phyloP scores from a whole-genome alignment of 2,113 vertebrate species.

The Tinamus guttatus region DNA sequence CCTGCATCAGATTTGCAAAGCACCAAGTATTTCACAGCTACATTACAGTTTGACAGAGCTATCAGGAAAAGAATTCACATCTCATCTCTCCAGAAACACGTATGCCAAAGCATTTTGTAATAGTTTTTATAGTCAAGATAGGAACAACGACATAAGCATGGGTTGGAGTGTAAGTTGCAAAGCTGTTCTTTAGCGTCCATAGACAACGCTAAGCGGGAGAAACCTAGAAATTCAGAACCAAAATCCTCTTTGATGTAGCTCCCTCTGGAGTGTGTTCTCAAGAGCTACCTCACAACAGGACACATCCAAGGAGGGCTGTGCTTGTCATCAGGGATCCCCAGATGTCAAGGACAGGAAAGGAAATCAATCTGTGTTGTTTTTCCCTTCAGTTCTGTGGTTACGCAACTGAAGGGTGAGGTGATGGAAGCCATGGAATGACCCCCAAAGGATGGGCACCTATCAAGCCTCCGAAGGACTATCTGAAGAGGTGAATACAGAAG shows the following conservation, averaged over 20 bases:
- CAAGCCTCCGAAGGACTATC: background rate
- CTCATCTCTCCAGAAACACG: background rate
- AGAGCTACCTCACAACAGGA: background rate
- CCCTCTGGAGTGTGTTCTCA: background rate
- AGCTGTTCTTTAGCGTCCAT: background rate
- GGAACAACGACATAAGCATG: background rate
- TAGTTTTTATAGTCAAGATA: background rate
- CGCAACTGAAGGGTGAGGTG: background rate
- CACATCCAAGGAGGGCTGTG: background rate
- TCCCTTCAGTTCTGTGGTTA: background rate
- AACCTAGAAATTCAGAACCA: background rate
- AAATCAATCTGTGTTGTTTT: background rate
- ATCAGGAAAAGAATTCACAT: background rate
- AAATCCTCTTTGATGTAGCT: background rate
- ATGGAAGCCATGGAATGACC: background rate
- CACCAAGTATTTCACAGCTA: background rate
- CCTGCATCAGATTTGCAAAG: background rate
- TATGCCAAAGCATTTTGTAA: background rate
- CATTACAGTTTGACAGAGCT: background rate
- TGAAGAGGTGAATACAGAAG: background rate
- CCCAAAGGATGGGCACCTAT: background rate
- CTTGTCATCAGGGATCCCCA: background rate
- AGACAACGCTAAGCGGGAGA: fast-evolving
- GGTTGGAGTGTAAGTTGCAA: background rate
- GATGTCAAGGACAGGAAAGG: background rate